A percentile compares a stretch with the other conserved stretches of the same genome.
These are phyloP conservation scores for Myrmecobius fasciatus DNA, from an alignment of 2,113 vertebrate genomes.

Conservation along the genomic window DNA sequence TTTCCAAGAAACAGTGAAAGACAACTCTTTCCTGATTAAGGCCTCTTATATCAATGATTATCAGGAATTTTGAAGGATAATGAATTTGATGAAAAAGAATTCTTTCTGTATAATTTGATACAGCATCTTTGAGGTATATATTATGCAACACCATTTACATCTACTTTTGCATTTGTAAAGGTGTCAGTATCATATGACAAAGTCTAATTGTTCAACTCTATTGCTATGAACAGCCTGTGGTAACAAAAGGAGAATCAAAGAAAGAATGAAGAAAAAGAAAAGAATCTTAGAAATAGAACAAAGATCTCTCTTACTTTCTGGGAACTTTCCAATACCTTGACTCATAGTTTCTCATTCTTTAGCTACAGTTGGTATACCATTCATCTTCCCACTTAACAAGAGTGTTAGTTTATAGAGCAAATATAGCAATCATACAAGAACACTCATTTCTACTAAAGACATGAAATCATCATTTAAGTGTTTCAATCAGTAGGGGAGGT, in stretches of 20 bases:
- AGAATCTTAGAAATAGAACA: background rate
- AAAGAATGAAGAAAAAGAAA: background rate
- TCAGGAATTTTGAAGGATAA: background rate
- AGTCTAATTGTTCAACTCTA: background rate
- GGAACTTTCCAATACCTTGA: constrained; percentile 12
- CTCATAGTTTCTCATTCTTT: background rate
- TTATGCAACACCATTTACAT: constrained; percentile 28
- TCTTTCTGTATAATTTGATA: constrained; percentile 16
- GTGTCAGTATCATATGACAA: background rate
- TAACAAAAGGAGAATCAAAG: background rate
- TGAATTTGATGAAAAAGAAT: constrained; percentile 7
- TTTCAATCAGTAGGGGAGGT: background rate
- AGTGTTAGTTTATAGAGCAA: background rate
- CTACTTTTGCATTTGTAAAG: constrained; percentile 2
- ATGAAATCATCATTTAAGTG: background rate
- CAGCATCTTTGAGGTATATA: background rate
- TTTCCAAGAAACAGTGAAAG: background rate
- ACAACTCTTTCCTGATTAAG: background rate
- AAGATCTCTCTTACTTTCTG: background rate
- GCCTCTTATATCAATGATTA: background rate
- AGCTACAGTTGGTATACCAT: background rate
- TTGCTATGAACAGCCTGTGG: background rate
- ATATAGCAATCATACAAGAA: background rate
- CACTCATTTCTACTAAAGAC: background rate
- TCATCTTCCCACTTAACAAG: constrained; percentile 6